Percentiles rank a stretch among this genome's conserved stretches.
Conservation (phyloP, 2,888 invertebrate species). For the Cephus rjabovi region DNA sequence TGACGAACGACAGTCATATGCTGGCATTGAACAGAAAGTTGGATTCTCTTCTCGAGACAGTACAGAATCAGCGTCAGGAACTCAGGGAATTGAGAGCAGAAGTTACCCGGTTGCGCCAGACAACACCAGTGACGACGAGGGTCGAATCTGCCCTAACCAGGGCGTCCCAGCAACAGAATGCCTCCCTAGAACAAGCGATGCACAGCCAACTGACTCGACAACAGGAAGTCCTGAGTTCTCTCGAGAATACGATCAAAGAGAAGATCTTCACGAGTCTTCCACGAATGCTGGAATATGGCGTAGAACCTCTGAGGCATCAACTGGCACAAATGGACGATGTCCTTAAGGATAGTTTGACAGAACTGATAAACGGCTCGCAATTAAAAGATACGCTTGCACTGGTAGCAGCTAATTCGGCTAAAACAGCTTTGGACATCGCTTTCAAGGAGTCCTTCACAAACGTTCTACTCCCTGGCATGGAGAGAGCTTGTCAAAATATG, state of each 20-base stretch:
- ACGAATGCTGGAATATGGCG: constrained; percentile 73
- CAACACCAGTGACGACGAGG: constrained; percentile 45
- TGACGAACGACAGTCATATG: constrained; percentile 39
- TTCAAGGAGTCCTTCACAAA: constrained; percentile 83
- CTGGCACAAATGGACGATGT: constrained; percentile 79
- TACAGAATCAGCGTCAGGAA: constrained; percentile 58
- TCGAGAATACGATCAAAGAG: constrained; percentile 66
- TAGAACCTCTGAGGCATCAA: constrained; percentile 81
- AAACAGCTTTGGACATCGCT: constrained; percentile 79
- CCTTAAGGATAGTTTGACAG: constrained; percentile 83
- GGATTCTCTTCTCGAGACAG: constrained; percentile 49
- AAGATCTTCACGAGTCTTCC: constrained; percentile 68
- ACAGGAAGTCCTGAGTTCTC: constrained; percentile 49
- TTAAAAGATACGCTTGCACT: constrained; percentile 81
- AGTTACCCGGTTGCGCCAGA: constrained; percentile 45
- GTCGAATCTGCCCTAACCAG: constrained; percentile 53
- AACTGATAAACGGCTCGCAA: constrained; percentile 77
- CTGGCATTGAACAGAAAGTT: constrained; percentile 50
- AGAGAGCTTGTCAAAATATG: constrained; percentile 86
- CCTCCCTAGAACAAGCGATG: constrained; percentile 52
- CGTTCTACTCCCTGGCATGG: constrained; percentile 86
- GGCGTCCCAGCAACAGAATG: constrained; percentile 52
- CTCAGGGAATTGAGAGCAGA: constrained; percentile 53
- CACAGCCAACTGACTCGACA: constrained; percentile 51
- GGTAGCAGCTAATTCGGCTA: constrained; percentile 77